A percentile compares a stretch with the other conserved stretches of the same genome.
These are phyloP conservation scores for Pandion haliaetus DNA, from an alignment of 2,113 vertebrate genomes.

Conservation along the genomic window DNA sequence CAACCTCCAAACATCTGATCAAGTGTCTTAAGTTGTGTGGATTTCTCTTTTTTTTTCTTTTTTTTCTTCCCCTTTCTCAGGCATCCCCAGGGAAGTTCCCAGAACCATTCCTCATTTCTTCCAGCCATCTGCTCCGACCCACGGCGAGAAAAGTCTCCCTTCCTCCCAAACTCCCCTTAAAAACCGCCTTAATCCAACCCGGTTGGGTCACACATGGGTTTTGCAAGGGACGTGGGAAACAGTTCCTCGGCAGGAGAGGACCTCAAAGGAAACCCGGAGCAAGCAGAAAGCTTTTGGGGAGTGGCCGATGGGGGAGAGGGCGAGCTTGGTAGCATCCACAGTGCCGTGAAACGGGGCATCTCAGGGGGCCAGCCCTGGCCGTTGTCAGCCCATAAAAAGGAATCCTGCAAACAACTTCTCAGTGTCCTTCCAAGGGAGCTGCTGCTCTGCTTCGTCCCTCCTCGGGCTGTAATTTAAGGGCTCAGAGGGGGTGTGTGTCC, in stretches of 20 bases:
- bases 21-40: not conserved
- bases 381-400: not conserved
- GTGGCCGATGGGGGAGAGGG: not conserved
- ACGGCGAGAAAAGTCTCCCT: not conserved
- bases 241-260: not conserved
- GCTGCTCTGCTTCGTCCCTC: not conserved
- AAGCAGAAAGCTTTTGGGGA: not conserved
- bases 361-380: not conserved
- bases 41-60: not conserved
- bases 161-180: not conserved
- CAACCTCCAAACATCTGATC: conserved; percentile 4
- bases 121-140: conserved; percentile 9
- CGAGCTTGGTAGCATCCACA: not conserved
- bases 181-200: not conserved
- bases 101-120: not conserved
- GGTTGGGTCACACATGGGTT: not conserved
- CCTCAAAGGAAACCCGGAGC: not conserved
- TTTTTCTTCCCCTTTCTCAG: not conserved
- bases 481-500: not conserved
- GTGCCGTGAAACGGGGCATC: not conserved
- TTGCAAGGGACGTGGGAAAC: not conserved
- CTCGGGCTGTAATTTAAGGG: not conserved
- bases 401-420: not conserved
- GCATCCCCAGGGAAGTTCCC: not conserved
- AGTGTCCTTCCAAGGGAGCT: not conserved